A percentile compares a stretch with the other conserved stretches of the same genome.
Evolutionary conservation across 2,113 vertebrate species (phyloP).

Genomic region (Delphinapterus leucas): DNA sequence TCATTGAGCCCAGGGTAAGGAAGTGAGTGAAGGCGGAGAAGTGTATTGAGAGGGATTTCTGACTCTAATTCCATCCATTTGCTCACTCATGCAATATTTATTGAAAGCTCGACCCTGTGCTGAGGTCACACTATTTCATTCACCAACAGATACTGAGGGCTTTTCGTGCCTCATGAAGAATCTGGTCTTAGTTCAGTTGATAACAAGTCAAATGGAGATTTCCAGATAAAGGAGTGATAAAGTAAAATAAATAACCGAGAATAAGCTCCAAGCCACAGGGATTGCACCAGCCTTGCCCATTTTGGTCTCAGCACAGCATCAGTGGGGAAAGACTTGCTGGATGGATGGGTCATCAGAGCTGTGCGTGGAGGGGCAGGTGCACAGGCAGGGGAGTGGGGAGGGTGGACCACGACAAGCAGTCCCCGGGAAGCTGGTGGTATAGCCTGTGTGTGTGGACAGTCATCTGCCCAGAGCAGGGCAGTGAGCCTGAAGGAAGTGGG

Average conservation of each 20-base stretch:
- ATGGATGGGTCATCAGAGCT: neutral
- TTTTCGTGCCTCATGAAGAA: neutral
- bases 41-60: accelerated
- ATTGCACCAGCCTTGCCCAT: accelerated
- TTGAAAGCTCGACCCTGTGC: neutral
- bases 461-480: neutral
- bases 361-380: accelerated
- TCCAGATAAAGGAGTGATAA: neutral
- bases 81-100: neutral
- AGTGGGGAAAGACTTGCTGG: too few species aligned
- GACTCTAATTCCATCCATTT: accelerated
- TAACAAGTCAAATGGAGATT: neutral
- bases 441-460: accelerated
- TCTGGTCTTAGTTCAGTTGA: neutral
- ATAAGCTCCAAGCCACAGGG: neutral
- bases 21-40: neutral
- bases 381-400: accelerated
- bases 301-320: accelerated
- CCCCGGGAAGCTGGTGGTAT: neutral
- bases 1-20: neutral
- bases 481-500: neutral
- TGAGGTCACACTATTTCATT: neutral
- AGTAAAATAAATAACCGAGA: neutral
- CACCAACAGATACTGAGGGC: accelerated
- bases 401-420: neutral